phyloP scores from a whole-genome alignment of 2,888 invertebrate species.

The Prostheceraeus crozeri region DNA sequence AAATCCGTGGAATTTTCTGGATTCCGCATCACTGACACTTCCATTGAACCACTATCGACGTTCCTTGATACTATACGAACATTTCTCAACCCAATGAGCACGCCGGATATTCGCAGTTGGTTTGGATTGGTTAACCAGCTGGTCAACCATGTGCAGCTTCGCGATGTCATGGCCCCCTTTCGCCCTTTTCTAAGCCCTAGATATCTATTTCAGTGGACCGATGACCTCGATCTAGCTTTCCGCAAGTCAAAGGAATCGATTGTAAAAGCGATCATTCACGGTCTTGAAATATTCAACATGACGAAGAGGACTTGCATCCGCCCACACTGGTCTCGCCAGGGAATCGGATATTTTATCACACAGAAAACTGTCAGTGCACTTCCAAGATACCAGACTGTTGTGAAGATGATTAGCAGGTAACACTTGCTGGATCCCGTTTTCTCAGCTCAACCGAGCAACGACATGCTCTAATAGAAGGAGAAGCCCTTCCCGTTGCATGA shows the following conservation, averaged over 20 bases:
- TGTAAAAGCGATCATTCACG: background rate
- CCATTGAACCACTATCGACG: conserved; percentile 14
- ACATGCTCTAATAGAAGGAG: conserved; percentile 24
- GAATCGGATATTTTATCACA: conserved; percentile 17
- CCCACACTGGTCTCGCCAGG: conserved; percentile 1
- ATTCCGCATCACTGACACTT: conserved; percentile 14
- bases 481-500: conserved; percentile 36
- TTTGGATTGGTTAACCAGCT: conserved; percentile 44
- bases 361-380: conserved; percentile 19
- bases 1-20: conserved; percentile 20
- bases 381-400: conserved; percentile 10
- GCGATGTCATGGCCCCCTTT: conserved; percentile 40
- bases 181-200: conserved; percentile 37
- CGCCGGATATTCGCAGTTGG: conserved; percentile 40
- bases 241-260: conserved; percentile 39
- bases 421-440: conserved; percentile 25
- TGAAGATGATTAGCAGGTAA: background rate
- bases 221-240: conserved; percentile 39
- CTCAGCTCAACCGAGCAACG: background rate
- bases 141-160: conserved; percentile 41
- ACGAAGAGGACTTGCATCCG: conserved; percentile 6
- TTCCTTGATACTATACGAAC: conserved; percentile 8
- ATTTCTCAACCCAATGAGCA: conserved; percentile 2
- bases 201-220: conserved; percentile 38
- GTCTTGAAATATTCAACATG: background rate